Evolutionary conservation across 2,797 vertebrate species (phyloP), one percentile per base, ranked within the genome.

Genomic region (Poeciliopsis gracilis): DNA sequence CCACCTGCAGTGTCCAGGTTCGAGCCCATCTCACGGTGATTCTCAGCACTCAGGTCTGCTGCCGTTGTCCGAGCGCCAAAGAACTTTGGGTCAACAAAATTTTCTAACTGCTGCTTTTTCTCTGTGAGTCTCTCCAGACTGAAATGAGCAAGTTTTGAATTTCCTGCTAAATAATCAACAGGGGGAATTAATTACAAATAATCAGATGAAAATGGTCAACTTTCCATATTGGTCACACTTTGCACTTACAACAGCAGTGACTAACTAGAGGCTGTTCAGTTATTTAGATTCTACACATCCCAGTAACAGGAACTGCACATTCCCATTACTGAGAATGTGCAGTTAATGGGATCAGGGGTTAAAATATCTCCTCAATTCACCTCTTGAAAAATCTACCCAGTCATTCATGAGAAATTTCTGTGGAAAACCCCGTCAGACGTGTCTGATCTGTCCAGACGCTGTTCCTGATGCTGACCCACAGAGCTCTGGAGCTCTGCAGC

Each of bases 391-490:
- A 77, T 66, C 63, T 73, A 80, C 70, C 74, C 82, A 77, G 79
- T 82, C 84, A 88, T 77, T 89, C 79, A 79, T 80, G 75, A 83
- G 72, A 77, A 75, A 80, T 55, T 55, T 23, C 73, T 57, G 59
- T 57, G 0, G 2, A 75, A 63, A 73, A 30, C 53, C 73, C 82
- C 33, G 30, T 7, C 73, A 78, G 75, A 79, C 77, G 76, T 2
- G 72, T 84, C 66, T 59, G 45, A 80, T 81, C 78, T 25, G 51
- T 45, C 70, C 75, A 57, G 67, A 83, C 11, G 77, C 45, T 73
- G 77, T 84, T 78, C 85, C 82, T 87, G 89, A 78, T 79, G 75
- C 53, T 2, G 74, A 82, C 80, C 46, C 55, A 25, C 63, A 75
- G 43, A 59, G 78, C 23, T 46, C 70, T 45, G n/a, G 59, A 47